A percentile compares a stretch with the other conserved stretches of the same genome.
phyloP scores from a whole-genome alignment of 2,888 invertebrate genomes.

The Steinernema carpocapsae region DNA sequence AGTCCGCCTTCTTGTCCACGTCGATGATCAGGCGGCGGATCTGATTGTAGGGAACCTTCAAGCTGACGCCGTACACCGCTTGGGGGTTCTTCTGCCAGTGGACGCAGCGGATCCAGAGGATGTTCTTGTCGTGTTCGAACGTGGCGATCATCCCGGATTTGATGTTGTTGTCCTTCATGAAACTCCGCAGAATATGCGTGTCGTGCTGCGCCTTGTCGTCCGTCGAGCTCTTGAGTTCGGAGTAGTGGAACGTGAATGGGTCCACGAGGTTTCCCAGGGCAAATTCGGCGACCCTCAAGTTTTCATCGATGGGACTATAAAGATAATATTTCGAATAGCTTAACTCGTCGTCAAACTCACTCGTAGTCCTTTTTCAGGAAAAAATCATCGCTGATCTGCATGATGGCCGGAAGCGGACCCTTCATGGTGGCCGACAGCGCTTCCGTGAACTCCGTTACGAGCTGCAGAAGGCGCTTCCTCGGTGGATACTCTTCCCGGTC shows the following conservation, averaged over 20 bases:
- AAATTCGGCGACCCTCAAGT: not conserved
- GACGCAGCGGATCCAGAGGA: not conserved
- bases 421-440: too few relatives aligned
- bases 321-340: not conserved
- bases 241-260: not conserved
- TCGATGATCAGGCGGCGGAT: conserved; percentile 4
- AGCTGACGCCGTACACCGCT: not conserved
- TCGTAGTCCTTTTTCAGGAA: not conserved
- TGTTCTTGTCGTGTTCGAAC: not conserved
- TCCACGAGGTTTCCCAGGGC: not conserved
- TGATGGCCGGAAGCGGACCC: too few relatives aligned
- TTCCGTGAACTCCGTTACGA: too few relatives aligned
- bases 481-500: too few relatives aligned
- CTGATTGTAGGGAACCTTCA: not conserved
- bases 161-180: not conserved
- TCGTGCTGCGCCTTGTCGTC: not conserved
- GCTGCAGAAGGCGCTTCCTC: too few relatives aligned
- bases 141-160: not conserved
- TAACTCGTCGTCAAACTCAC: not conserved
- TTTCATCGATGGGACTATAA: not conserved
- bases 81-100: not conserved
- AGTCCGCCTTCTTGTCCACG: not conserved
- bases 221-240: not conserved
- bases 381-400: not conserved
- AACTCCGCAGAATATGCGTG: not conserved